Evolutionary conservation across 1,140 invertebrate genomes (phyloP).

Genomic region (Tribolium madens): DNA sequence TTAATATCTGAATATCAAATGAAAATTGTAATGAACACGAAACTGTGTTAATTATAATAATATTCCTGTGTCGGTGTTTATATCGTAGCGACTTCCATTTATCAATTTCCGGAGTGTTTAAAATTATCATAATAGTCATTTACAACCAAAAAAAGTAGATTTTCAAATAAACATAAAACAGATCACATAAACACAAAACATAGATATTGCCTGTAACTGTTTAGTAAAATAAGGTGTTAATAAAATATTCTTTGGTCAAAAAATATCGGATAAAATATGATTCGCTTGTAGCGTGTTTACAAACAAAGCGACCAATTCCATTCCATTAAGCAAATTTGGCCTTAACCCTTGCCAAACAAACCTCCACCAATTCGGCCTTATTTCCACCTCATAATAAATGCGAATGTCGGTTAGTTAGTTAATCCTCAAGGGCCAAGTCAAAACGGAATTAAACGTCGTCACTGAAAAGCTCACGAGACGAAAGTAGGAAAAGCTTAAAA

Average conservation of each 20-base stretch:
- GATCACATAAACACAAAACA: no score
- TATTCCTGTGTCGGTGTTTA: neutral
- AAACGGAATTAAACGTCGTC: constrained; percentile 30
- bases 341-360: neutral
- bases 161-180: neutral
- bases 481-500: neutral
- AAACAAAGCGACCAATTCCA: no score
- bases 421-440: constrained; percentile 2
- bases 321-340: neutral
- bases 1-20: constrained; percentile 9
- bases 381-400: constrained; percentile 15
- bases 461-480: neutral
- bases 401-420: constrained; percentile 27
- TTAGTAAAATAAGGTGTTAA: no score
- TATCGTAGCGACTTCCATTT: neutral
- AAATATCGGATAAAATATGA: neutral
- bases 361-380: neutral
- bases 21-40: constrained; percentile 7
- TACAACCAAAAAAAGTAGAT: neutral
- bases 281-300: neutral
- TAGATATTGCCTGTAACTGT: no score
- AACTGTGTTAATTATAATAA: constrained; percentile 13
- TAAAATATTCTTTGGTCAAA: no score
- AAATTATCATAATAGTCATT: neutral
- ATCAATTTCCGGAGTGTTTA: neutral